A percentile compares a stretch with the other conserved stretches of the same genome.
phyloP scores from a whole-genome alignment of 1,140 invertebrate genomes.

The Triops longicaudatus region DNA sequence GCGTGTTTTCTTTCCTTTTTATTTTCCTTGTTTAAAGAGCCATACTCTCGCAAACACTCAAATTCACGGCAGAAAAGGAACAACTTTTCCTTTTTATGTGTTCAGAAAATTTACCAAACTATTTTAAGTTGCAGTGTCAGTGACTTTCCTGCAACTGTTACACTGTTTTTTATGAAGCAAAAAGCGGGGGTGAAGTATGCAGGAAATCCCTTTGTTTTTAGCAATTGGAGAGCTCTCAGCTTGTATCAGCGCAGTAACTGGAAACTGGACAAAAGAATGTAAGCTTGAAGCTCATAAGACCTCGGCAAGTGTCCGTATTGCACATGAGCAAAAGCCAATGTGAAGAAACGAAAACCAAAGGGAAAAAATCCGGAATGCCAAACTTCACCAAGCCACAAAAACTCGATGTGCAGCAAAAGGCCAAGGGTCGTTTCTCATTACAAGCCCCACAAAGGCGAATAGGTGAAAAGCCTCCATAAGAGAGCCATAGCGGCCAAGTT shows the following conservation, averaged over 20 bases:
- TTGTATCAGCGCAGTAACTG: neutral
- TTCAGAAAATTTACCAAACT: too few species aligned
- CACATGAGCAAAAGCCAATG: neutral
- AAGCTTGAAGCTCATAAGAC: neutral
- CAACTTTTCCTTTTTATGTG: too few species aligned
- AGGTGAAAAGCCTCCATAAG: neutral
- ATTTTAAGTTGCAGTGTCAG: neutral
- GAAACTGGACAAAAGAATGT: neutral
- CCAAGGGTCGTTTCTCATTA: slow-evolving; percentile 10
- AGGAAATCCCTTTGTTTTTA: slow-evolving; percentile 15
- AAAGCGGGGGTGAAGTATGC: neutral
- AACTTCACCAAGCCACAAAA: neutral
- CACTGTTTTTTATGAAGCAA: neutral
- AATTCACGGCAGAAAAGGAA: too few species aligned
- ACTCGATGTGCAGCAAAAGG: neutral
- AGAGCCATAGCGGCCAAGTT: neutral
- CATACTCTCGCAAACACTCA: too few species aligned
- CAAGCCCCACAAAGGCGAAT: neutral
- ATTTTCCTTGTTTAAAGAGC: too few species aligned
- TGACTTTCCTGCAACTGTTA: too few species aligned
- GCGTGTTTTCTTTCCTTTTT: neutral
- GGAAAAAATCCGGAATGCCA: slow-evolving; percentile 7
- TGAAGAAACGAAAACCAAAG: neutral
- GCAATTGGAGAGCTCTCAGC: neutral
- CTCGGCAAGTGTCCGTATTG: neutral